These are phyloP conservation scores for Mactromeris polynyma DNA, from an alignment of 2,888 invertebrate genomes.

Conservation along the genomic window DNA sequence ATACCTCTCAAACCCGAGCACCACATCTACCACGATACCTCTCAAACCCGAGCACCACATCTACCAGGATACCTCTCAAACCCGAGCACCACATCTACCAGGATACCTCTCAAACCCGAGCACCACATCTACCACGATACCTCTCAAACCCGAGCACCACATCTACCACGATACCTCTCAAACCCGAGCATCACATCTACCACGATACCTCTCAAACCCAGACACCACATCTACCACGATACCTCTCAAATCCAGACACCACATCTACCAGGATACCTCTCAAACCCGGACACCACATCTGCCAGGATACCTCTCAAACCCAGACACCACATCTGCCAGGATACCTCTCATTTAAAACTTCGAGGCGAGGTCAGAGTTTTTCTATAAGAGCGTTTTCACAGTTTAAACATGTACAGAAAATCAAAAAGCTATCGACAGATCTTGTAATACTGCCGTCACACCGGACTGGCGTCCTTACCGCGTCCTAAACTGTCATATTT, in stretches of 20 bases:
- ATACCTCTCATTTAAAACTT: background rate
- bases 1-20: background rate
- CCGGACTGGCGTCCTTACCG: no score
- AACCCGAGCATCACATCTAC: background rate
- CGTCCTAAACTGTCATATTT: no score
- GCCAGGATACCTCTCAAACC: no score
- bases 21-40: background rate
- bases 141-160: background rate
- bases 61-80: background rate
- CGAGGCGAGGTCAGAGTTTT: background rate
- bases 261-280: no score
- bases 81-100: background rate
- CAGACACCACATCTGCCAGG: background rate
- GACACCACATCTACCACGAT: background rate
- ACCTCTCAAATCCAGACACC: no score
- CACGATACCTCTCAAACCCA: background rate
- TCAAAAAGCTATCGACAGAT: background rate
- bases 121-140: background rate
- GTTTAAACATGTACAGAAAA: background rate
- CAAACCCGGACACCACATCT: no score
- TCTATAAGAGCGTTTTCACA: background rate
- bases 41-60: background rate
- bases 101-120: background rate
- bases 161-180: background rate
- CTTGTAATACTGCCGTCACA: no score